These are phyloP conservation scores for Marmota flaviventris DNA, from an alignment of 2,113 vertebrate genomes.

Conservation along the genomic window DNA sequence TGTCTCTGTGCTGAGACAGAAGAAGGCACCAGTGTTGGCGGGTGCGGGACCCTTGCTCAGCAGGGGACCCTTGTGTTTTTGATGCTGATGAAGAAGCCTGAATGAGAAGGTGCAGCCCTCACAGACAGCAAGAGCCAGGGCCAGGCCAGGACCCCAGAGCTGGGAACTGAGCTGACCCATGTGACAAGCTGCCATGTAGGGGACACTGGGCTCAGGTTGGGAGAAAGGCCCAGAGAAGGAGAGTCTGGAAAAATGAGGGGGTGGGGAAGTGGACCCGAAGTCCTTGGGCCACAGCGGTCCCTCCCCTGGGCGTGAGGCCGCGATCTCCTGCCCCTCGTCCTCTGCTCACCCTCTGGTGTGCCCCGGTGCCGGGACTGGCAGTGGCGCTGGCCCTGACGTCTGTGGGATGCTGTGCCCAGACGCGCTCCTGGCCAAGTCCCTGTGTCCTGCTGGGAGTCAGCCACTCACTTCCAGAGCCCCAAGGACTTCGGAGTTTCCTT, in stretches of 20 bases:
- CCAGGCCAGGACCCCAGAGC: not conserved
- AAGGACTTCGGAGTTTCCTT: not conserved
- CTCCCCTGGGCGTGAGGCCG: no score
- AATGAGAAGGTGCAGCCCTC: no score
- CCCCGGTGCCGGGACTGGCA: no score
- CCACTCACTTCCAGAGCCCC: not conserved
- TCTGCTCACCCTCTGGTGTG: not conserved
- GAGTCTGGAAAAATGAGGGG: not conserved
- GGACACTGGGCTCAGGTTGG: not conserved
- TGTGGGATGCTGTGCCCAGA: no score
- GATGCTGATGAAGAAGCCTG: not conserved
- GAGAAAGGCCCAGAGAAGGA: not conserved
- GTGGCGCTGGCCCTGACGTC: no score
- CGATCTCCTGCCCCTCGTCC: no score
- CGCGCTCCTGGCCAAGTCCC: not conserved
- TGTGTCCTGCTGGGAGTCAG: not conserved
- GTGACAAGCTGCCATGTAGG: not conserved
- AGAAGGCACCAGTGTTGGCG: rapidly evolving
- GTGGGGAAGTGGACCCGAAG: not conserved
- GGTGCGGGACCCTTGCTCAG: rapidly evolving
- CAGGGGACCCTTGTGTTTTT: not conserved
- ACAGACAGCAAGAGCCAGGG: not conserved
- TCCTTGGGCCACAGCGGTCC: not conserved
- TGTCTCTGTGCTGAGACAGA: not conserved
- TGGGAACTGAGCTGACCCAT: not conserved